A percentile compares a stretch with the other conserved stretches of the same genome.
phyloP scores from a whole-genome alignment of 2,888 invertebrate genomes.

The Diloba caeruleocephala region DNA sequence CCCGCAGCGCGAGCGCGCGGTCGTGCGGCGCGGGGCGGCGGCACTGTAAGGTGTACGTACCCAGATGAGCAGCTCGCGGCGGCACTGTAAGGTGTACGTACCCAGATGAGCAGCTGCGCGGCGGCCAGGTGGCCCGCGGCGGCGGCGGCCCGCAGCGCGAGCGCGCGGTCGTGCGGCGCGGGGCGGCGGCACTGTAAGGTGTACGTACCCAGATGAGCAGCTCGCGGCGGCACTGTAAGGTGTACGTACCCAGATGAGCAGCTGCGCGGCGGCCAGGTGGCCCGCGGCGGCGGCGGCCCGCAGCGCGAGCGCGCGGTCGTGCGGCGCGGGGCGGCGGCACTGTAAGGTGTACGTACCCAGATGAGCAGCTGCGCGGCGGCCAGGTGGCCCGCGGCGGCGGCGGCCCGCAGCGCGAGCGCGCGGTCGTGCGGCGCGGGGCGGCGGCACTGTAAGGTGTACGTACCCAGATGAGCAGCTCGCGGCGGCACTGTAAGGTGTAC shows the following conservation, averaged over 20 bases:
- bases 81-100: conserved; percentile 90
- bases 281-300: conserved; percentile 91
- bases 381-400: conserved; percentile 92
- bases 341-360: no score
- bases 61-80: conserved; percentile 87
- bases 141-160: conserved; percentile 13
- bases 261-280: conserved; percentile 94
- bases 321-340: neutral
- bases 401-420: conserved; percentile 88
- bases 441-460: no score
- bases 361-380: conserved; percentile 94
- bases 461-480: no score
- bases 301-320: neutral
- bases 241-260: conserved; percentile 77
- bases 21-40: conserved; percentile 76
- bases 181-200: neutral
- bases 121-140: conserved; percentile 88
- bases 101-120: conserved; percentile 82
- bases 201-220: conserved; percentile 77
- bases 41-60: conserved; percentile 89
- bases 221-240: conserved; percentile 91
- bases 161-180: neutral
- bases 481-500: no score
- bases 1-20: conserved; percentile 86
- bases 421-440: conserved; percentile 68